These are phyloP conservation scores for Podarcis lilfordi DNA, from an alignment of 2,797 vertebrate species.

Conservation along the genomic window DNA sequence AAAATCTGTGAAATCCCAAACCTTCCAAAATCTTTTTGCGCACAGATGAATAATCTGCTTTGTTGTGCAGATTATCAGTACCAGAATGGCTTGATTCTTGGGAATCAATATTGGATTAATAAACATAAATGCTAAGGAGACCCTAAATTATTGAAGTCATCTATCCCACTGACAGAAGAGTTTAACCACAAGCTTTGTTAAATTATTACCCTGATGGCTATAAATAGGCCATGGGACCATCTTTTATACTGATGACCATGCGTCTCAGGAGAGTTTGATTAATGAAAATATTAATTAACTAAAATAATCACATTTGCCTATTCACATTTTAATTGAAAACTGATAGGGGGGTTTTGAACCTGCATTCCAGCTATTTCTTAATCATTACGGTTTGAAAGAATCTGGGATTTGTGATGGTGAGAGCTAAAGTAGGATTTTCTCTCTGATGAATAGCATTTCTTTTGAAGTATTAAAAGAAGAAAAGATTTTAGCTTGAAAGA, in stretches of 20 bases:
- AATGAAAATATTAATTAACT: constrained; percentile 66
- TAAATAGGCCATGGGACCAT: constrained; percentile 44
- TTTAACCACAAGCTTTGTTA: constrained; percentile 48
- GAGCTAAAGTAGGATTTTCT: constrained; percentile 33
- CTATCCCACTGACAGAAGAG: constrained; percentile 30
- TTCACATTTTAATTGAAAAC: constrained; percentile 73
- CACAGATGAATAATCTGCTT: not conserved
- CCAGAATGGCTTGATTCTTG: constrained; percentile 1
- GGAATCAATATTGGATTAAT: constrained; percentile 35
- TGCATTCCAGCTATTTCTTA: constrained; percentile 48
- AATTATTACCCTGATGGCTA: constrained; percentile 9
- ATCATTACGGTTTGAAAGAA: constrained; percentile 52
- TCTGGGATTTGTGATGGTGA: constrained; percentile 36
- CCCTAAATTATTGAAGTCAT: constrained; percentile 56
- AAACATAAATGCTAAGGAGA: constrained; percentile 48
- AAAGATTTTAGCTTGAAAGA: constrained; percentile 31
- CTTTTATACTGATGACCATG: constrained; percentile 52
- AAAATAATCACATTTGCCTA: constrained; percentile 65
- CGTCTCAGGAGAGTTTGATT: constrained; percentile 59
- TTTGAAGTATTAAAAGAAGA: constrained; percentile 35
- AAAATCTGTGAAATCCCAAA: not conserved
- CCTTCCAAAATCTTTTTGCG: not conserved
- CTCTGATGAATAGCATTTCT: constrained; percentile 23
- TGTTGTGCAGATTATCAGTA: constrained; percentile 1
- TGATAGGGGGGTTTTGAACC: constrained; percentile 39